phyloP scores from a whole-genome alignment of 30 jellyfish, hydroid and myxozoan species.

The Aurelia sp. region DNA sequence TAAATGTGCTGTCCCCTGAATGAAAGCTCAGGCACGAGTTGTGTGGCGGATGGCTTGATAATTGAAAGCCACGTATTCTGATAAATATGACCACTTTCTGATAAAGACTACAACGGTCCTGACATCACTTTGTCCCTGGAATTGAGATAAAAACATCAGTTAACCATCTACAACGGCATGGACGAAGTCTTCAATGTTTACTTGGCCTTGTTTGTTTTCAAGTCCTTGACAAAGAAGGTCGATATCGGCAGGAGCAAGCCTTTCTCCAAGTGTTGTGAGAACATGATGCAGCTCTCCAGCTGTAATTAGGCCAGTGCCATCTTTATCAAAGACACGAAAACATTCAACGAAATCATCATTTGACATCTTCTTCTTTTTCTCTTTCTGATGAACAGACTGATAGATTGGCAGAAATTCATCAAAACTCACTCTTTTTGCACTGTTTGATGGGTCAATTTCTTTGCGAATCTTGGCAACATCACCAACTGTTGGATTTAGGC shows the following conservation, averaged over 20 bases:
- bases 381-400: conserved; percentile 76
- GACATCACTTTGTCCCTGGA: too few species aligned
- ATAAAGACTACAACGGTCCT: not conserved
- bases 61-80: not conserved
- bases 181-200: conserved; percentile 90
- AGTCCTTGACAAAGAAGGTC: conserved; percentile 91
- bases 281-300: conserved; percentile 99
- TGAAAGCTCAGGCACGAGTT: too few species aligned
- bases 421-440: conserved; percentile 82
- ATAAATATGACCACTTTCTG: not conserved
- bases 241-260: conserved; percentile 89
- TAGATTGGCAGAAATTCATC: conserved; percentile 94
- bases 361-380: conserved; percentile 69
- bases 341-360: conserved; percentile 92
- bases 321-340: conserved; percentile 97
- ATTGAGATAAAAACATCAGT: not conserved
- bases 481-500: conserved; percentile 95
- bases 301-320: conserved; percentile 89
- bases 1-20: too few species aligned
- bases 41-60: not conserved
- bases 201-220: conserved; percentile 96
- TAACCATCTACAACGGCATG: conserved; percentile 91
- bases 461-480: conserved; percentile 83
- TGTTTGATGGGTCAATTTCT: conserved; percentile 85
- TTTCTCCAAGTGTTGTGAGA: conserved; percentile 91